Evolutionary conservation across 1,140 invertebrate genomes (phyloP), one percentile per base, ranked within the genome.

Genomic region (Phocides pigmalion): DNA sequence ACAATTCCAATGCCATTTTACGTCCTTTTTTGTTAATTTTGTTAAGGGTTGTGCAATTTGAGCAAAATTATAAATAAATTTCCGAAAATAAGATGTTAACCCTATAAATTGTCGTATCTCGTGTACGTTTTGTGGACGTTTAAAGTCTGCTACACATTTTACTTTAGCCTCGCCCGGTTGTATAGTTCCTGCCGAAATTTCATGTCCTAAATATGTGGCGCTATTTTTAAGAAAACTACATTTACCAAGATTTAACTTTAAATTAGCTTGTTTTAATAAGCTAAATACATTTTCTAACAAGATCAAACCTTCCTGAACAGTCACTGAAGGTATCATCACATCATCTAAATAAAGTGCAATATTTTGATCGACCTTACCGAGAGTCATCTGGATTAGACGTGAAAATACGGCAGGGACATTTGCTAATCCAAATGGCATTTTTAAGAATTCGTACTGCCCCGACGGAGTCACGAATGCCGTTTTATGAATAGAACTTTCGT

Each of bases 1-100:
- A 5, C 2, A 22, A 22, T 2, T 3, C 20, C 20, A 22, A 2
- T 3, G 5, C 20, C 20, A 22, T 3, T 2, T 2, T 2, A 22
- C 20, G 15, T 64, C 54, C 20, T 71, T 61, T 15, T 66, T 71
- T 11, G 46, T 25, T 4, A 74, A 14, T 5, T 46, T 42, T 6
- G 65, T 68, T 8, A 74, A 39, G 0, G 68, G 68, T 6, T 8
- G 25, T 12, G 65, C 56, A 5, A 74, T 51, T 39, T 32, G 12
- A 37, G 64, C 65, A 39, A 65, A 74, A 14, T 32, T 41, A 37
- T 66, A 4, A 20, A 74, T 68, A 56, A 74, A 70, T 39, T 65
- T 63, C 8, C 68, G 32, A 66, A 74, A 74, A 42, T 63, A 74
- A 22, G 62, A 56, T 2, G 41, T 51, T n/a, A 74, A 28, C 0